Conservation (phyloP, 2,888 invertebrate species). For the Agrenia bidenticulata region DNA sequence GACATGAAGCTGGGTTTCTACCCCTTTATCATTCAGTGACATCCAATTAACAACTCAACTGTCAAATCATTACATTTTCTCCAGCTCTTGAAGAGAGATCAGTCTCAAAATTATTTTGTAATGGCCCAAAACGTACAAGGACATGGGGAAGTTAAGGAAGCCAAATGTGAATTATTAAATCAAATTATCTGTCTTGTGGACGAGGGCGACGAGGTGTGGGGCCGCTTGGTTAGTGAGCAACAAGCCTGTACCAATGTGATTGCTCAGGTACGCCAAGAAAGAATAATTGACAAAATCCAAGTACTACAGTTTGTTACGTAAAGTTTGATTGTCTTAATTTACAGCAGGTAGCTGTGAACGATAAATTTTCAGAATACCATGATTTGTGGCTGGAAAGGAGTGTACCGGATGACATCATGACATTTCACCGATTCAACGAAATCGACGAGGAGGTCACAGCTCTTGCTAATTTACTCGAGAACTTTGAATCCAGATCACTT, state of each 20-base stretch:
- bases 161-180: background rate
- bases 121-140: no score
- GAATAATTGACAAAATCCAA: no score
- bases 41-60: no score
- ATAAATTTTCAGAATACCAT: constrained; percentile 28
- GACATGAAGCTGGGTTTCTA: background rate
- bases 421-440: constrained; percentile 25
- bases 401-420: constrained; percentile 17
- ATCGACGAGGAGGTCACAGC: constrained; percentile 28
- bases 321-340: background rate
- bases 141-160: background rate
- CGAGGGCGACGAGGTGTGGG: constrained; percentile 21
- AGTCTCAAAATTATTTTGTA: no score
- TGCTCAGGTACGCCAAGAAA: constrained; percentile 17
- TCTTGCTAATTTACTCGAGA: background rate
- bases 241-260: background rate
- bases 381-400: constrained; percentile 20
- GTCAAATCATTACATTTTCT: no score
- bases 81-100: no score
- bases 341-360: constrained; percentile 28
- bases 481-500: constrained; percentile 14
- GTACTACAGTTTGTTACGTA: no score
- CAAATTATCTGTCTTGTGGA: constrained; percentile 2
- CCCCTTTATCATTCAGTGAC: no score
- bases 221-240: constrained; percentile 13